Base-by-base conservation (phyloP, 1,140 invertebrate genomes). In the Chelonus insularis region DNA sequence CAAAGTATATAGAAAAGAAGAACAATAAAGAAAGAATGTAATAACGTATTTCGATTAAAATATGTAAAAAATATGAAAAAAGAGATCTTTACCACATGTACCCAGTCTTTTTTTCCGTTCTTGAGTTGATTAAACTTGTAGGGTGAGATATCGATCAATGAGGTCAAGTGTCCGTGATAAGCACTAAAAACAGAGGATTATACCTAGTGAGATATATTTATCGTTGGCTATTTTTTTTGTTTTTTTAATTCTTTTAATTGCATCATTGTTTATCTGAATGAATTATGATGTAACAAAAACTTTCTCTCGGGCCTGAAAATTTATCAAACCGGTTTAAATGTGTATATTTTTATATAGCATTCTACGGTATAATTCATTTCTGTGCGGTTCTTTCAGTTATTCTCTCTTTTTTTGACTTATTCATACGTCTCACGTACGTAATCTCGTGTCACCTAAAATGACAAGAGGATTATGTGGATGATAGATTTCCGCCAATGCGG, bases 131-230 rank as follows among this genome's bases (percentile, higher is more conserved):
- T 93, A 80, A 97, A 96, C 83, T 99, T 98, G 84, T 97, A 98
- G 20, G 97, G 96, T 63, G 96, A 99, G 71, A 99, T 92, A 81
- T 97, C 94, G 80, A 98, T 96, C 73, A 95, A 88, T 43, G 93
- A 92, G 37, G 90, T 92, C 72, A 99, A 86, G 79, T 99, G 96
- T 45, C 97, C 97, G 83, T 99, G 97, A 86, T 99, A 99, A 47
- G 96, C 96, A 83, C 97, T 99, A 86, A 64, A 85, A 87, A 29
- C 59, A 75, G 52, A 75, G 64, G 57, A 21, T 45, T 54, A 37
- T 48, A 39, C 39, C 9, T 45, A 47, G 12, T 48, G 8, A 12
- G 21, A 14, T 21, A 41, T n/a, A 12, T 48, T 36, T 16, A 34
- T 25, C 34, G n/a, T 29, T 41, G 41, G 29, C 45, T 54, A 21